Evolutionary conservation across 2,888 invertebrate genomes (phyloP).

Genomic region (Drosophila formosana): DNA sequence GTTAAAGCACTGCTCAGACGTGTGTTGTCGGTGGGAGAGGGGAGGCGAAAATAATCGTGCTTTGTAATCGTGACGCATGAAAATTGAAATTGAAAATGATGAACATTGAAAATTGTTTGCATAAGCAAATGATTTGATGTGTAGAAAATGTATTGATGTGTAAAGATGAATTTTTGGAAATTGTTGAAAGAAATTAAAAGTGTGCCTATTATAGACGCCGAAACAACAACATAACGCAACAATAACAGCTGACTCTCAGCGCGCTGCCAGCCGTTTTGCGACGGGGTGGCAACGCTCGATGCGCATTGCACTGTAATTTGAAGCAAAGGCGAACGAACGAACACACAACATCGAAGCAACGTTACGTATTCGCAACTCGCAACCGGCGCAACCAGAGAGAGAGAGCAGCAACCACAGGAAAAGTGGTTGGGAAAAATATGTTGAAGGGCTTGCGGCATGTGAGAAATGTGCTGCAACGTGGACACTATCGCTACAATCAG

Average conservation of each 20-base stretch:
- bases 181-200: conserved; percentile 46
- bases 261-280: conserved; percentile 42
- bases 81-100: not conserved
- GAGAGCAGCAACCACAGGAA: conserved; percentile 22
- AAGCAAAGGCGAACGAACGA: conserved; percentile 33
- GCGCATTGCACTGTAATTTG: conserved; percentile 53
- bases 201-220: conserved; percentile 19
- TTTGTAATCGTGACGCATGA: not conserved
- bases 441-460: conserved; percentile 74
- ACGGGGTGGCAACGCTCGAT: conserved; percentile 60
- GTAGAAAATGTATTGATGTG: conserved; percentile 6
- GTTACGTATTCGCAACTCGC: conserved; percentile 62
- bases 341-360: conserved; percentile 32
- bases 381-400: conserved; percentile 43
- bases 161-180: conserved; percentile 40
- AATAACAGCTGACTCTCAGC: conserved; percentile 59
- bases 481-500: conserved; percentile 48
- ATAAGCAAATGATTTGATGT: conserved; percentile 2
- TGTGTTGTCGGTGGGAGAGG: no score
- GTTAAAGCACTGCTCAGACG: conserved; percentile 15
- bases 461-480: conserved; percentile 71
- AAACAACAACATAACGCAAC: conserved; percentile 40
- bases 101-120: not conserved
- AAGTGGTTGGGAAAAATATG: conserved; percentile 62
- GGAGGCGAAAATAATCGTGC: not conserved